These are phyloP conservation scores for Gerris lacustris DNA, from an alignment of 2,888 invertebrate species.

Conservation along the genomic window DNA sequence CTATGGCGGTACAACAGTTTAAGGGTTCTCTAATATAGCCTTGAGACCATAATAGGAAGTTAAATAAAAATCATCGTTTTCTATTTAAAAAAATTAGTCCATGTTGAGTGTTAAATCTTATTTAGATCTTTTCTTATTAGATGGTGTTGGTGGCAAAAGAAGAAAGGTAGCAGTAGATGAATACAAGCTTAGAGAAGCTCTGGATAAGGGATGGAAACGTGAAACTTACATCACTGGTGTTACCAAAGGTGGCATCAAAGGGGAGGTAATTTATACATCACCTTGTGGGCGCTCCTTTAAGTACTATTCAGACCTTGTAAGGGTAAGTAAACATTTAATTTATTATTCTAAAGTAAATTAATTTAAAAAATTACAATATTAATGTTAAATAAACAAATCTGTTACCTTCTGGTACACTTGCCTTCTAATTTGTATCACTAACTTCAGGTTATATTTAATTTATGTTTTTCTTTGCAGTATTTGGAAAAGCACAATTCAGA, in stretches of 20 bases:
- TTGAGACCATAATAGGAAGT: too few species aligned
- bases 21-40: too few species aligned
- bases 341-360: too few species aligned
- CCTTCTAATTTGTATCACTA: too few species aligned
- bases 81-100: too few species aligned
- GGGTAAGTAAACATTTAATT: conserved; percentile 35
- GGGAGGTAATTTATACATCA: conserved; percentile 82
- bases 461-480: conserved; percentile 45
- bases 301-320: conserved; percentile 47
- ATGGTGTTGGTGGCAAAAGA: conserved; percentile 26
- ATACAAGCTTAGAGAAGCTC: conserved; percentile 49
- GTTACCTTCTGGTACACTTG: too few species aligned
- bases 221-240: conserved; percentile 80
- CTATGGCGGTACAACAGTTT: too few species aligned
- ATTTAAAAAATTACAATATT: too few species aligned
- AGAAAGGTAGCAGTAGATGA: conserved; percentile 38
- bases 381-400: neutral
- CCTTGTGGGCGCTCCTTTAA: conserved; percentile 52
- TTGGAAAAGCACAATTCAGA: conserved; percentile 56
- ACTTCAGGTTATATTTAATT: neutral
- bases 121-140: conserved; percentile 2
- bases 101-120: too few species aligned
- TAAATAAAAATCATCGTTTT: too few species aligned
- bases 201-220: conserved; percentile 78
- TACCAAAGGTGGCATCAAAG: conserved; percentile 74